These are phyloP conservation scores for Spialia ferax DNA, from an alignment of 2,888 invertebrate species.

Conservation along the genomic window DNA sequence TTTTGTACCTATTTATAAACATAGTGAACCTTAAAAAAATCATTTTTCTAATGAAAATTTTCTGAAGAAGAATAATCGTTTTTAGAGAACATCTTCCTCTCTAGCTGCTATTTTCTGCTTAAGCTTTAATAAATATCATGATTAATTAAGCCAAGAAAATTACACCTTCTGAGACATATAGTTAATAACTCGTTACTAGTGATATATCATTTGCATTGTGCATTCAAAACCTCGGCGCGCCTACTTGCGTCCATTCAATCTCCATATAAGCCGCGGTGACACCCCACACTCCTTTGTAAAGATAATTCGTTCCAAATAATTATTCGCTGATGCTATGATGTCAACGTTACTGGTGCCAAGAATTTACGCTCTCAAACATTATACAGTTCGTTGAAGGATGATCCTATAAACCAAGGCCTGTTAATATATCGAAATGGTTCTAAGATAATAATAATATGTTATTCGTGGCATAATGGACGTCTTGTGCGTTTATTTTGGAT, in stretches of 20 bases:
- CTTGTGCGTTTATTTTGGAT: slow-evolving; percentile 2
- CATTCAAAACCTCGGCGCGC: slow-evolving; percentile 2
- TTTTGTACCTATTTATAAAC: too few relatives aligned
- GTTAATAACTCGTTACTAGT: slow-evolving; percentile 4
- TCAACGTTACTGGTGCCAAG: slow-evolving; percentile 19
- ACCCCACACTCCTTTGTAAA: slow-evolving; percentile 2
- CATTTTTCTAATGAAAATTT: not conserved
- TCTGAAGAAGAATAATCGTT: too few relatives aligned
- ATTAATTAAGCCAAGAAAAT: not conserved
- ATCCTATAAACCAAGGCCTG: slow-evolving; percentile 9
- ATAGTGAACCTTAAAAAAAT: too few relatives aligned
- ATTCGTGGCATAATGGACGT: not conserved
- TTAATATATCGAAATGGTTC: not conserved
- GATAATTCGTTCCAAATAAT: slow-evolving; percentile 23
- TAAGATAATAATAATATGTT: not conserved
- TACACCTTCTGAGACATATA: not conserved
- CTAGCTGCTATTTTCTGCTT: too few relatives aligned
- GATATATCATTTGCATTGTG: not conserved
- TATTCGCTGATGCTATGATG: slow-evolving; percentile 2
- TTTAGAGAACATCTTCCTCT: too few relatives aligned
- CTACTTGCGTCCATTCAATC: slow-evolving; percentile 8
- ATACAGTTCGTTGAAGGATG: slow-evolving; percentile 14
- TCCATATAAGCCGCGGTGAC: slow-evolving; percentile 13
- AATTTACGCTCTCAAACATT: slow-evolving; percentile 27
- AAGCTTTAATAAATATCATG: too few relatives aligned